Conservation (phyloP, 2,888 invertebrate species). For the Cantharis rufa region DNA sequence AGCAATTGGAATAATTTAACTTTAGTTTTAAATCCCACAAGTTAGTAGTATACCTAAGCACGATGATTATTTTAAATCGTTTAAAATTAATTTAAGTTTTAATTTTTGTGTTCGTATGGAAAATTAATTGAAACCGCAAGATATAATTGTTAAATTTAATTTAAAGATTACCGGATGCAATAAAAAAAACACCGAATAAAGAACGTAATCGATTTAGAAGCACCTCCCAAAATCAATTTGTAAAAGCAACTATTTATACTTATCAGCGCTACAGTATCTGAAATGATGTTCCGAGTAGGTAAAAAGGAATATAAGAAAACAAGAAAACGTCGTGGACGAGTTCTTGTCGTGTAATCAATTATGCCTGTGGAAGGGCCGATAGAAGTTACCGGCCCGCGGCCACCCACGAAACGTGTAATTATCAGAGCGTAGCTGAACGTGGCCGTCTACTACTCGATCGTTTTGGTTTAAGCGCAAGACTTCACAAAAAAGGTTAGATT, state of each 20-base stretch:
- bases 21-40: conserved; percentile 20
- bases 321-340: conserved; percentile 36
- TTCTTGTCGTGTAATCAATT: conserved; percentile 40
- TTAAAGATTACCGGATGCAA: conserved; percentile 8
- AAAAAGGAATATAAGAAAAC: conserved; percentile 37
- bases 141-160: conserved; percentile 9
- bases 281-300: conserved; percentile 34
- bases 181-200: conserved; percentile 6
- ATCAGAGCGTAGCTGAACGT: conserved; percentile 29
- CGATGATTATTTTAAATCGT: conserved; percentile 5
- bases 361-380: conserved; percentile 33
- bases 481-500: conserved; percentile 16
- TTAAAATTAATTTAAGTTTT: background rate
- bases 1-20: conserved; percentile 27
- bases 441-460: conserved; percentile 26
- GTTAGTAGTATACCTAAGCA: conserved; percentile 6
- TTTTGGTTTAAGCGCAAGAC: conserved; percentile 22
- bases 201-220: conserved; percentile 32
- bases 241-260: conserved; percentile 38
- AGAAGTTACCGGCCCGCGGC: conserved; percentile 31
- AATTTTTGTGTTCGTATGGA: background rate
- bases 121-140: background rate
- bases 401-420: conserved; percentile 44
- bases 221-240: conserved; percentile 39
- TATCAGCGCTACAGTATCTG: conserved; percentile 40